Evolutionary conservation across 2,888 invertebrate species (phyloP).

Genomic region (Stenurella melanura): DNA sequence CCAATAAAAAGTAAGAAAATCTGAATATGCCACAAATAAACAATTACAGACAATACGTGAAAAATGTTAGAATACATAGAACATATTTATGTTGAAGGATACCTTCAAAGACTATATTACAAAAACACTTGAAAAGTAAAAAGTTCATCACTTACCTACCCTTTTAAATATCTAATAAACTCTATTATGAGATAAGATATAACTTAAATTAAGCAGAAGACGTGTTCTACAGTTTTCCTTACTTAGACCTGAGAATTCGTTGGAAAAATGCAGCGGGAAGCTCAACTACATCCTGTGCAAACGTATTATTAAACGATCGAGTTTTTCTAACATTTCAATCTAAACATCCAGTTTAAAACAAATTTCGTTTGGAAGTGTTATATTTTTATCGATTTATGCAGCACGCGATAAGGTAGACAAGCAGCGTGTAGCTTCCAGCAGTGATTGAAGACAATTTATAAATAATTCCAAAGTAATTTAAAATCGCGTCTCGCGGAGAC

Average conservation of each 20-base stretch:
- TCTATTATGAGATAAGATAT: too few species aligned
- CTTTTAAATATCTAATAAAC: too few species aligned
- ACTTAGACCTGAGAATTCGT: background rate
- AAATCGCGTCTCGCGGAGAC: constrained; percentile 44
- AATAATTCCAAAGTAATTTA: constrained; percentile 54
- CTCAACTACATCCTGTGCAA: background rate
- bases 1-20: too few species aligned
- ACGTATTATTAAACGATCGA: constrained; percentile 1
- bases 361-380: constrained; percentile 12
- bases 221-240: too few species aligned
- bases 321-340: constrained; percentile 11
- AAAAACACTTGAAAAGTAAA: too few species aligned
- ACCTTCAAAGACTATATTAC: too few species aligned
- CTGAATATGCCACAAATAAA: too few species aligned
- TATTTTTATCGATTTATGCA: constrained; percentile 28
- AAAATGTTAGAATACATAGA: too few species aligned
- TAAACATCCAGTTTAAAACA: constrained; percentile 18
- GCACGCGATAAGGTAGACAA: constrained; percentile 48
- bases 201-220: too few species aligned
- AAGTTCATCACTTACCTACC: too few species aligned
- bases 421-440: constrained; percentile 43
- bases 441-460: constrained; percentile 56
- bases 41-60: too few species aligned
- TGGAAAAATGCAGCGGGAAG: background rate
- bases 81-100: too few species aligned